Percentiles rank a stretch among this genome's conserved stretches.
phyloP scores from a whole-genome alignment of 2,888 invertebrate species.

The Habroteleia sp. region DNA sequence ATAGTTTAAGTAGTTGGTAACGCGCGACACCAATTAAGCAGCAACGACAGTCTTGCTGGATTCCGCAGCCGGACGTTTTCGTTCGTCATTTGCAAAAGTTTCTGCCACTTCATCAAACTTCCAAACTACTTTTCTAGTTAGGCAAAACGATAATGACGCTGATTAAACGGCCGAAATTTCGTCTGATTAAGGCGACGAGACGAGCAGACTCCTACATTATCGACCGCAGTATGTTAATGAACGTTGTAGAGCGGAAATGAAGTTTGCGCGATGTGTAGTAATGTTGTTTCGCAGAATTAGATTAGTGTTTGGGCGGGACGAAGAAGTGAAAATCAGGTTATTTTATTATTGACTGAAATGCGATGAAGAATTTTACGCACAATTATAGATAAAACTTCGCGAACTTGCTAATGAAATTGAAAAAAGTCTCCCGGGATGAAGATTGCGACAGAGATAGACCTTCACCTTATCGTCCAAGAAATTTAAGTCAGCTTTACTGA shows the following conservation, averaged over 20 bases:
- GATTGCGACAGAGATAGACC: no score
- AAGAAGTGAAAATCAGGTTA: no score
- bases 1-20: constrained; percentile 51
- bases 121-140: constrained; percentile 26
- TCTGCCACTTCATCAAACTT: constrained; percentile 30
- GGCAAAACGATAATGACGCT: constrained; percentile 12
- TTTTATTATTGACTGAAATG: no score
- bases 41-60: constrained; percentile 29
- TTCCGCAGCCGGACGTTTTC: constrained; percentile 9
- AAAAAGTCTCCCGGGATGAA: no score
- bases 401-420: no score
- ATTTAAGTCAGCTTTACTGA: no score
- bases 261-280: no score
- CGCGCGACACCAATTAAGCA: constrained; percentile 48
- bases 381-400: no score
- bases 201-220: constrained; percentile 4
- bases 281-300: no score
- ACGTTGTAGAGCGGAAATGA: background rate
- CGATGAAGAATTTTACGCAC: no score
- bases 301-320: no score
- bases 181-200: constrained; percentile 1
- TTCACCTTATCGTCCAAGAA: no score
- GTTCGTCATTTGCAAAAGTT: constrained; percentile 28
- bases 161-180: constrained; percentile 1
- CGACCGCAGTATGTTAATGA: background rate